Evolutionary conservation across 2,888 invertebrate species (phyloP), one percentile per base, ranked within the genome.

Genomic region (Allolobophora icterica): DNA sequence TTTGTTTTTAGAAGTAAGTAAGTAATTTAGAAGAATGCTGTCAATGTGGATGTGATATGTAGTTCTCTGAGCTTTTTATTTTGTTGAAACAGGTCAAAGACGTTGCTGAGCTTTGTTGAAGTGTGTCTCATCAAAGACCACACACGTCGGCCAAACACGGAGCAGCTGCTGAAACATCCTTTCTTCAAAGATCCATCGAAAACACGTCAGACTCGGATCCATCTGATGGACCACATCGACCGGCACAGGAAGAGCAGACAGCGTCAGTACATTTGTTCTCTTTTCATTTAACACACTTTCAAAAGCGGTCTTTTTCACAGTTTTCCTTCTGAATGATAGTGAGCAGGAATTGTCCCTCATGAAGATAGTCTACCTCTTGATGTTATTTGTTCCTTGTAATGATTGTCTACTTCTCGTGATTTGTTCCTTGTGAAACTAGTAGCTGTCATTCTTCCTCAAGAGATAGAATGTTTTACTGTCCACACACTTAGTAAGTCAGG

Each of bases 181-280:
- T 99, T 99, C 96, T 99, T 99, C 95, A 97, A 98, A 96, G 99
- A 99, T 96, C 99, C 99, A 96, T 99, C 99, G 38, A 99, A 98
- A 90, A 99, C 99, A 96, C 96, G 99, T 94, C 98, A 99, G 96
- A 98, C 99, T 93, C 97, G 99, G 95, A 99, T 99, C 96, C 99
- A 99, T 95, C 97, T 99, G 93, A 99, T 99, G 96, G 99, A 99
- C 96, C 99, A 99, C 96, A 99, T 99, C 96, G 99, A 99, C 96
- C 96, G 98, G 93, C 95, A 95, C 92, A 94, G 94, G 93, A 95
- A 95, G 92, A 92, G 93, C 92, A 93, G 90, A 71, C 92, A 90
- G 91, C 83, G 93, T 93, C 83, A 83, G 87, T 6, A 24, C 52
- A 30, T 33, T 83, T 58, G 1, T 45, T 33, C 2, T 42, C 5